phyloP scores from a whole-genome alignment of 23 tunicate species.

The Ascidia mentula region DNA sequence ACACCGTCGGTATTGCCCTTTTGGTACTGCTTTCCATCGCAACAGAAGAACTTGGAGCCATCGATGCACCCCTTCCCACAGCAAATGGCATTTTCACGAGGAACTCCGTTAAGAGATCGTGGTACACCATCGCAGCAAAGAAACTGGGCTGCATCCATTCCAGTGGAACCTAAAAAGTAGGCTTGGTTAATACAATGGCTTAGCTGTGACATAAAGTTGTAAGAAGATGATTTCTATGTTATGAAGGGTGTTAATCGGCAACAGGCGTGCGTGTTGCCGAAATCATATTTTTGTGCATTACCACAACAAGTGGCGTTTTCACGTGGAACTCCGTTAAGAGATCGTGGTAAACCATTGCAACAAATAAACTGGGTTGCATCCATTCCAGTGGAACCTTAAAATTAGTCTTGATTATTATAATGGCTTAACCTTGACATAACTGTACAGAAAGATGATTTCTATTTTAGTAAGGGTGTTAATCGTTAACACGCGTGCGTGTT shows the following conservation, averaged over 20 bases:
- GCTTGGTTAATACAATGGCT: too few species aligned
- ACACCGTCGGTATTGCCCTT: constrained; percentile 64
- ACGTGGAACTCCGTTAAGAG: constrained; percentile 52
- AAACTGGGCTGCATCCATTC: constrained; percentile 24
- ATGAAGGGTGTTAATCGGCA: too few species aligned
- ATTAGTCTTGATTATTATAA: too few species aligned
- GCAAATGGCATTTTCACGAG: constrained; percentile 72
- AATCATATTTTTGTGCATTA: too few species aligned
- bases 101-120: constrained; percentile 56
- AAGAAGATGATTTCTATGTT: too few species aligned
- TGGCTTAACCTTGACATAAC: too few species aligned
- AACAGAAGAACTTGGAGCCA: constrained; percentile 72
- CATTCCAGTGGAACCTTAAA: constrained; percentile 42
- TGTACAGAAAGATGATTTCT: too few species aligned
- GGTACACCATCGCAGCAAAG: constrained; percentile 66
- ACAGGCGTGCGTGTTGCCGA: too few species aligned
- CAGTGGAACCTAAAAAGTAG: constrained; percentile 42
- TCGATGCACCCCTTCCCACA: constrained; percentile 92
- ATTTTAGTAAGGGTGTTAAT: too few species aligned
- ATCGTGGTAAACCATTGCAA: constrained; percentile 56
- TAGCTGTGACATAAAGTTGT: too few species aligned
- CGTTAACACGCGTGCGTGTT: too few species aligned
- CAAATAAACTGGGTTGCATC: constrained; percentile 38
- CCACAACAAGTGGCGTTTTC: constrained; percentile 86
- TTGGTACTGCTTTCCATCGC: constrained; percentile 72